Conservation (phyloP, 2,797 vertebrate genomes). For the Etheostoma nigrum region DNA sequence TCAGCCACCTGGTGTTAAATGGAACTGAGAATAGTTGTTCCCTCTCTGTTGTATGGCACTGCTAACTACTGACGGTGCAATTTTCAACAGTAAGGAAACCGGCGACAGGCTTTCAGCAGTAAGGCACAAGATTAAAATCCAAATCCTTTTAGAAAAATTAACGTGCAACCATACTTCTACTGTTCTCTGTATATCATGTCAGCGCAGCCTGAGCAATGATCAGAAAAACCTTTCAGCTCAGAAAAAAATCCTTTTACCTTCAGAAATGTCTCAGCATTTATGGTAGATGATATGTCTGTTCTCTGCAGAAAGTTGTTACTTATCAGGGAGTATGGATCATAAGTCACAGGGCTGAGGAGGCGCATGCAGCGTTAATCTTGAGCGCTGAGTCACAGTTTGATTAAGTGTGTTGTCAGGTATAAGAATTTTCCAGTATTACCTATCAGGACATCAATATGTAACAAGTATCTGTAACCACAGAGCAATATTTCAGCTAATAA, state of each 20-base stretch:
- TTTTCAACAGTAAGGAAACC: constrained; percentile 59
- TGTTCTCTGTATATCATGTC: constrained; percentile 77
- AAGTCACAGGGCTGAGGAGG: constrained; percentile 72
- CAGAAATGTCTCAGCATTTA: constrained; percentile 74
- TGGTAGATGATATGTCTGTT: constrained; percentile 73
- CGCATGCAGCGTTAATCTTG: constrained; percentile 64
- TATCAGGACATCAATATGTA: constrained; percentile 55
- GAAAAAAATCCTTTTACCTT: constrained; percentile 63
- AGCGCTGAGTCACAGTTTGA: constrained; percentile 77
- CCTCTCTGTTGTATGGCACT: constrained; percentile 38
- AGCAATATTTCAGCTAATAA: constrained; percentile 48
- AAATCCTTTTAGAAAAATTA: constrained; percentile 86
- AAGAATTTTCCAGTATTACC: constrained; percentile 58
- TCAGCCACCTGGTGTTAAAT: constrained; percentile 65
- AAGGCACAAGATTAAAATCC: constrained; percentile 79
- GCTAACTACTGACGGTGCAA: constrained; percentile 63
- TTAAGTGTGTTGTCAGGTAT: constrained; percentile 57
- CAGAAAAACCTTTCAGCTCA: constrained; percentile 69
- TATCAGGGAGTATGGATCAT: constrained; percentile 69
- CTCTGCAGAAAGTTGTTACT: constrained; percentile 77
- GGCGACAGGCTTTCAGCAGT: constrained; percentile 77
- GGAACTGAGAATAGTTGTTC: constrained; percentile 59
- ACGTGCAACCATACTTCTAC: constrained; percentile 64
- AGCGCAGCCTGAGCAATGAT: constrained; percentile 70
- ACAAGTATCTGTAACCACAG: constrained; percentile 44